Percentiles rank a stretch among this genome's conserved stretches.
These are phyloP conservation scores for Stenurella melanura DNA, from an alignment of 2,888 invertebrate genomes.

Conservation along the genomic window DNA sequence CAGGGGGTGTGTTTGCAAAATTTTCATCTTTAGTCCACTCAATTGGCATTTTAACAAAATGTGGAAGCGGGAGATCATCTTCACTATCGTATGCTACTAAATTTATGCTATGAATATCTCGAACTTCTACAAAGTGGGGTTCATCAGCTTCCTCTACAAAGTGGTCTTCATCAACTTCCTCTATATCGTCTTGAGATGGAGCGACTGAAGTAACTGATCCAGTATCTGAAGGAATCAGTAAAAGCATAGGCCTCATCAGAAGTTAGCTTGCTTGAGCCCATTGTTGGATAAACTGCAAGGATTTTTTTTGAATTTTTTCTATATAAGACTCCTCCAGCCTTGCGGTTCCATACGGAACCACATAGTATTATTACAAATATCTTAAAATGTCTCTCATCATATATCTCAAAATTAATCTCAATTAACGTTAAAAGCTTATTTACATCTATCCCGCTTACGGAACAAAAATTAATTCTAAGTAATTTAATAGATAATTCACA, in stretches of 20 bases:
- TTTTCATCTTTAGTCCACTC: too few species aligned
- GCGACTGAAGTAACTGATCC: constrained; percentile 28
- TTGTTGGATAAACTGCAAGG: constrained; percentile 9
- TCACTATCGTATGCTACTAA: constrained; percentile 12
- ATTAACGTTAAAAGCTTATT: too few species aligned
- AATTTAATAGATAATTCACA: too few species aligned
- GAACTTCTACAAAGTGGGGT: constrained; percentile 19
- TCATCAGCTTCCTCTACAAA: too few species aligned
- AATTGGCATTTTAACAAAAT: background rate
- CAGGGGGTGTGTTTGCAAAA: too few species aligned
- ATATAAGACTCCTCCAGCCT: too few species aligned
- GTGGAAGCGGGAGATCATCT: constrained; percentile 1
- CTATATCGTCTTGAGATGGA: constrained; percentile 24
- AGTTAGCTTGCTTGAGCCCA: constrained; percentile 21
- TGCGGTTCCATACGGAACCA: too few species aligned
- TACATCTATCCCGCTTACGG: too few species aligned
- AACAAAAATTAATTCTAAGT: too few species aligned
- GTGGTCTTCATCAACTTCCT: constrained; percentile 19
- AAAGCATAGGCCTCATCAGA: constrained; percentile 25
- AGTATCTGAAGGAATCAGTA: constrained; percentile 17
- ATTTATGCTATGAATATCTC: background rate
- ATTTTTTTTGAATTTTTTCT: background rate
- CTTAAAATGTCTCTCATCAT: too few species aligned
- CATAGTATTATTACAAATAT: too few species aligned
- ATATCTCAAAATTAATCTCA: too few species aligned